Base-by-base conservation (phyloP, 1,140 invertebrate genomes). In the Ceratina calcarata region DNA sequence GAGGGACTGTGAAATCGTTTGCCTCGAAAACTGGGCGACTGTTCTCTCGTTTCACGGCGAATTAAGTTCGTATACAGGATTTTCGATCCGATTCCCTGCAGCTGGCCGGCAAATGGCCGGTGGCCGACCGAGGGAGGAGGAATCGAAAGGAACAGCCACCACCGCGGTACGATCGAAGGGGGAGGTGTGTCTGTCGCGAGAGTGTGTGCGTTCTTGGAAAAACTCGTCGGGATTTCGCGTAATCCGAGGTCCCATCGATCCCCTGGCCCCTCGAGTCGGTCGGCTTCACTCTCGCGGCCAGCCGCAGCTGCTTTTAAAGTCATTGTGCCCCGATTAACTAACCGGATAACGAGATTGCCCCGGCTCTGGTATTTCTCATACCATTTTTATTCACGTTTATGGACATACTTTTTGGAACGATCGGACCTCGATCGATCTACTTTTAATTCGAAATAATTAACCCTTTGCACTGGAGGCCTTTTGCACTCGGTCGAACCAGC, bases 1-100 rank as follows among this genome's bases (percentile, higher is more conserved):
- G 53, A 18, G 53, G 1, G 10, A 55, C 32, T 37, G 32, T 37
- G 18, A 55, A 55, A 55, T 55, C 32, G 32, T 37, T 37, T 55
- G 53, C 53, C n/a, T 55, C 53, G 53, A 55, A 10, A 55, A 55
- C 53, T 55, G 8, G 32, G 37, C 16, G 27, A 32, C 51, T 27
- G 49, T 20, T 16, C 16, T 2, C 91, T 92, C 91, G 91, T 93
- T 93, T 93, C 90, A 93, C 89, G 92, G 92, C 88, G 92, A 93
- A 93, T 93, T 93, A 91, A 91, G 85, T 91, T 82, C 68, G 88
- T 69, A 55, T 89, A 92, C 91, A 87, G 80, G 55, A 6, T 37
- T 37, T 49, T 66, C 55, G 61, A n/a, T 24, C 88, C 89, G 91
- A 93, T 90, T 92, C 91, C 82, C 20, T 20, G 69, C 83, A 85